phyloP scores from a whole-genome alignment of 2,797 vertebrate species.

The Artibeus lituratus region DNA sequence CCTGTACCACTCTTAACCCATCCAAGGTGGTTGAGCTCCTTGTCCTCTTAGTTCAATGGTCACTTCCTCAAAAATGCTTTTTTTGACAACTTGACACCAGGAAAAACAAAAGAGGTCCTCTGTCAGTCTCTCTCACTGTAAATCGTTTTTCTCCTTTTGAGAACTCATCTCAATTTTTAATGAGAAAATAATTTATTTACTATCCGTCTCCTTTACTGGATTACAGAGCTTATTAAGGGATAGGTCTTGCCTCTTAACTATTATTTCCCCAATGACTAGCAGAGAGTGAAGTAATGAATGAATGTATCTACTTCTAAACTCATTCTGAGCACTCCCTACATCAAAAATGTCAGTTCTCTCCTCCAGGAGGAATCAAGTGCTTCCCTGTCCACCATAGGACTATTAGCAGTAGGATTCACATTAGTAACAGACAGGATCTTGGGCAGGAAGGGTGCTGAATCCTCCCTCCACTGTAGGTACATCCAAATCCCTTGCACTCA shows the following conservation, averaged over 20 bases:
- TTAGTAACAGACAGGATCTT: background rate
- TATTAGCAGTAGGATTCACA: background rate
- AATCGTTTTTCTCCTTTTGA: background rate
- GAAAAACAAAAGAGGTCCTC: background rate
- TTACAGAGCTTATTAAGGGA: background rate
- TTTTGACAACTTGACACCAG: background rate
- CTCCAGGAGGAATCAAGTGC: background rate
- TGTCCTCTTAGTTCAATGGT: background rate
- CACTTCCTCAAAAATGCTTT: background rate
- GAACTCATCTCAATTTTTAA: background rate
- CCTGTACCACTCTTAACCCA: background rate
- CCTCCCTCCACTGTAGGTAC: background rate
- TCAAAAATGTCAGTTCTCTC: background rate
- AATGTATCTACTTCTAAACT: background rate
- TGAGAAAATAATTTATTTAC: background rate
- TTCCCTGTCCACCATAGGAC: background rate
- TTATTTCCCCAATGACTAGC: background rate
- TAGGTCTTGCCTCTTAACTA: background rate
- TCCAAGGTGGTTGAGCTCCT: background rate
- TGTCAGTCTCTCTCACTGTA: background rate
- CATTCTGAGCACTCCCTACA: background rate
- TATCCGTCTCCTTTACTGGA: background rate
- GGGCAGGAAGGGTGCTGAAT: rapidly evolving
- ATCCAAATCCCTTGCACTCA: background rate
- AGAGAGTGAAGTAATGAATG: background rate